Percentiles rank a stretch among this genome's conserved stretches.
phyloP scores from a whole-genome alignment of 2,797 vertebrate species.

The Chiloscyllium punctatum region DNA sequence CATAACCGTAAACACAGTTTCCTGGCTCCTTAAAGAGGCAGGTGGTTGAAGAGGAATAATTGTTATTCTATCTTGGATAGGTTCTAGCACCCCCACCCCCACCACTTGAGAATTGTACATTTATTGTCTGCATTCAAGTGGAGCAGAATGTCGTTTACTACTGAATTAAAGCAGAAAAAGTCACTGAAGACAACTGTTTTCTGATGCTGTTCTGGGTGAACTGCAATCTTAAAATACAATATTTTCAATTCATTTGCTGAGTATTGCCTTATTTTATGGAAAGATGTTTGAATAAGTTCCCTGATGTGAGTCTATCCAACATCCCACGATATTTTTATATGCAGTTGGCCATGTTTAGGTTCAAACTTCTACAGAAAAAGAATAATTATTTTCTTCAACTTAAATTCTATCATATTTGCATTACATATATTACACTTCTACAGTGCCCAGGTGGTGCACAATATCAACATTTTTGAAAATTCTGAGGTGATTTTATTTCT shows the following conservation, averaged over 20 bases:
- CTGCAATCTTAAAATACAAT: background rate
- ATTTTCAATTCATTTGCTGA: too few relatives aligned
- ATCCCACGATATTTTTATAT: background rate
- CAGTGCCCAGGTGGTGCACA: background rate
- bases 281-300: background rate
- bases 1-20: too few relatives aligned
- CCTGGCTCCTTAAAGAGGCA: slow-evolving; percentile 27
- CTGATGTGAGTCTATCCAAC: background rate
- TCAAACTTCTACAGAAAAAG: background rate
- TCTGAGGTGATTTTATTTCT: background rate
- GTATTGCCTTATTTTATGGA: background rate
- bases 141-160: background rate
- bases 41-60: slow-evolving; percentile 33
- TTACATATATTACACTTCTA: background rate
- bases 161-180: slow-evolving; percentile 6
- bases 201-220: background rate
- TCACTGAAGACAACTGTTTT: background rate
- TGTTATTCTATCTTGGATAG: slow-evolving; percentile 22
- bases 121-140: slow-evolving; percentile 19
- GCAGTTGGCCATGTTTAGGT: background rate
- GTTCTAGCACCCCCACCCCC: background rate
- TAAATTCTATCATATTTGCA: background rate
- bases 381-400: background rate
- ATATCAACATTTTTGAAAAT: background rate
- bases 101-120: slow-evolving; percentile 34